phyloP scores from a whole-genome alignment of 2,797 vertebrate species.

The Pantherophis vulpinus region DNA sequence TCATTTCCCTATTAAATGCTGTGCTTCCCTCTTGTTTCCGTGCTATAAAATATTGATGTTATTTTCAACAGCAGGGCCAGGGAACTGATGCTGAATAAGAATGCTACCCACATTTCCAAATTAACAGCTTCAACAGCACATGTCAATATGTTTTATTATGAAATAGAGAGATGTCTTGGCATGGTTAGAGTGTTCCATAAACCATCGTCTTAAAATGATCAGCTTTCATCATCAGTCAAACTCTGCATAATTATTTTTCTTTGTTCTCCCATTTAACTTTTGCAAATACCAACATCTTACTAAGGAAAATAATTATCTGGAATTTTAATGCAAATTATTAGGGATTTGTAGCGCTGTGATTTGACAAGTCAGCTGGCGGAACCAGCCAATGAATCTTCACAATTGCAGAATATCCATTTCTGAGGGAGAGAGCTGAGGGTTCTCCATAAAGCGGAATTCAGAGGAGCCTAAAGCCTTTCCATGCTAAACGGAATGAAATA shows the following conservation, averaged over 20 bases:
- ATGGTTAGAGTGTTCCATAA: not conserved
- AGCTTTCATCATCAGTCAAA: not conserved
- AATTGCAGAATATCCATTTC: not conserved
- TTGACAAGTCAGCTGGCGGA: not conserved
- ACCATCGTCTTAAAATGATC: not conserved
- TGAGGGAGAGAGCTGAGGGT: not conserved
- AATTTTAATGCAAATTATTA: not conserved
- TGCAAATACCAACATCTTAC: not conserved
- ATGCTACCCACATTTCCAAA: conserved; percentile 1
- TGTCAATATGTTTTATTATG: not conserved
- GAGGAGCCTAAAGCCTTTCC: not conserved
- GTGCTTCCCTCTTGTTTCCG: conserved; percentile 16
- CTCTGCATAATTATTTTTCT: not conserved
- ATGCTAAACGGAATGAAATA: not conserved
- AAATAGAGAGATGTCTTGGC: not conserved
- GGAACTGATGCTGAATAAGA: conserved; percentile 18
- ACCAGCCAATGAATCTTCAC: not conserved
- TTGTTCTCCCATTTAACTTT: not conserved
- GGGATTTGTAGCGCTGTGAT: not conserved
- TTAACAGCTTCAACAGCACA: conserved; percentile 11
- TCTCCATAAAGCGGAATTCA: not conserved
- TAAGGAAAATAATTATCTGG: not conserved
- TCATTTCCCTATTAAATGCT: conserved; percentile 23
- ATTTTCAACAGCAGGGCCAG: conserved; percentile 9
- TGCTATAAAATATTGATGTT: conserved; percentile 31